Evolutionary conservation across 2,113 vertebrate species (phyloP).

Genomic region (Psophia crepitans): DNA sequence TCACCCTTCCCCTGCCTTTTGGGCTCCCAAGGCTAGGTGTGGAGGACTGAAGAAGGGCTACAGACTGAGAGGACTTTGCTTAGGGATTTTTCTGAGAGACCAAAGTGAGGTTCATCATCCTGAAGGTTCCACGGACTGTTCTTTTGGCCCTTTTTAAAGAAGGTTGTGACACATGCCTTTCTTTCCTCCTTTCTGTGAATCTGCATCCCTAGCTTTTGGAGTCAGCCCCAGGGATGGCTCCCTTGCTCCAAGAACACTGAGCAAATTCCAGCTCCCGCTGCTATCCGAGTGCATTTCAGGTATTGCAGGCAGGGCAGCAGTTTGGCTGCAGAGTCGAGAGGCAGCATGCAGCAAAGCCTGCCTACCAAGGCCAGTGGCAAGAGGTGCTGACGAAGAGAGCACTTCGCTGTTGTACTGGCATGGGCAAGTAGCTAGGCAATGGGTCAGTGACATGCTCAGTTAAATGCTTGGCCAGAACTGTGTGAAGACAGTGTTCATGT

Average conservation of each 20-base stretch:
- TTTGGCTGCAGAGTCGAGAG: neutral
- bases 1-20: neutral
- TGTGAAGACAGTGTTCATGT: neutral
- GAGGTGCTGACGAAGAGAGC: neutral
- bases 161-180: accelerated
- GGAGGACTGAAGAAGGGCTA: neutral
- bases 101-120: neutral
- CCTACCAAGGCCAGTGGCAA: neutral
- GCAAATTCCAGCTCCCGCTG: neutral
- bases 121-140: neutral
- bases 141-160: neutral
- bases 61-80: neutral
- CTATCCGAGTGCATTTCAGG: neutral
- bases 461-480: neutral
- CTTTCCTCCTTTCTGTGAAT: neutral
- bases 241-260: neutral
- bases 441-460: too few species aligned
- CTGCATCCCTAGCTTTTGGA: neutral
- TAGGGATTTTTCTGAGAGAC: neutral
- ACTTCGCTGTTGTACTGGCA: neutral
- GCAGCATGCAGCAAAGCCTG: accelerated
- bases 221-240: neutral
- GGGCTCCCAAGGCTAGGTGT: neutral
- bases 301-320: neutral
- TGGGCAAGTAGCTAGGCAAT: accelerated